Base-by-base conservation (phyloP, 2,888 invertebrate genomes). In the Anthoptus insignis region DNA sequence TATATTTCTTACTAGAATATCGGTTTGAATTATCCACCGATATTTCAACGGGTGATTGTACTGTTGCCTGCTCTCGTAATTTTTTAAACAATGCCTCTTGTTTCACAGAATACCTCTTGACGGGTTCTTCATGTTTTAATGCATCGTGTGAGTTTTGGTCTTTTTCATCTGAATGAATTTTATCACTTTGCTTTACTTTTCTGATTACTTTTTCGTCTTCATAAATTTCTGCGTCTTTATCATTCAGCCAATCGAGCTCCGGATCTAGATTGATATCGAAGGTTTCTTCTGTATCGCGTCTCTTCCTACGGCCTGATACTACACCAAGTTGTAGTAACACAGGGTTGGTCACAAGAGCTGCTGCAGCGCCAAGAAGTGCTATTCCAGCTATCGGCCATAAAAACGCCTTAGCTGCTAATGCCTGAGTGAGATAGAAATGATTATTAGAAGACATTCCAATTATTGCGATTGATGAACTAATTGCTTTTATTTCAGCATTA, bases 351-450 rank as follows among this genome's bases (percentile, higher is more conserved):
- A 97, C 96, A 65, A 97, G 89, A 14, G 97, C 96, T 21, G 97
- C 97, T 1, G 97, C 97, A 29, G 97, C 97, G 37, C 97, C 97
- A 53, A 97, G 86, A n/a, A 97, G 92, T 0, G 97, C 97, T 49
- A 97, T 95, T 21, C 97, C 97, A 39, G 97, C 97, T 70, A 97
- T 84, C 0, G 97, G 97, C 81, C 96, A 94, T 54, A 96, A 84
- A 39, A 96, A 84, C 47, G 95, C 93, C 86, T 95, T 95, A 29
- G 96, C 84, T 34, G 94, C 95, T 50, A 95, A 82, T 11, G 93
- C 94, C 96, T 96, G 83, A 22, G 87, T 86, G 8, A 8, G 16
- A 39, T 0, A 39, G 6, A 39, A 39, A 39, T 16, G 16, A 8
- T 39, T 16, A 8, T 39, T 16, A 39, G 16, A 8, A 7, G 16